Conservation (phyloP, 2,113 vertebrate genomes). For the Dermatemys mawii region DNA sequence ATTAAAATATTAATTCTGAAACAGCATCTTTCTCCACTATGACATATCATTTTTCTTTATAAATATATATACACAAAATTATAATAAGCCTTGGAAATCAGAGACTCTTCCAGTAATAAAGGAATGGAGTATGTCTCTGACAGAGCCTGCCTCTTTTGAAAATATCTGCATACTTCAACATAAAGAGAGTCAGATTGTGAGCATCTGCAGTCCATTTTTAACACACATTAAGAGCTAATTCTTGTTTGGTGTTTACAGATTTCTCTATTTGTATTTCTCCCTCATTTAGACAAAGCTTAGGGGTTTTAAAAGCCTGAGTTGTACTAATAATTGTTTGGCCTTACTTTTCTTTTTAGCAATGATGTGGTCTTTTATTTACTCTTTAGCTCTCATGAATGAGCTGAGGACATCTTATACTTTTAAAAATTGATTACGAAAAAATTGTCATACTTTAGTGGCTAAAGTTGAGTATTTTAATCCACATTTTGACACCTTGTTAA, state of each 20-base stretch:
- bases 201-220: constrained; percentile 16
- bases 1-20: constrained; percentile 3
- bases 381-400: not conserved
- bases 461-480: not conserved
- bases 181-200: not conserved
- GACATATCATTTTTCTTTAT: not conserved
- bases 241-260: not conserved
- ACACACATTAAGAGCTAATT: constrained; percentile 16
- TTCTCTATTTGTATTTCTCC: not conserved
- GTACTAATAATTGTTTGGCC: not conserved
- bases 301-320: not conserved
- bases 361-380: not conserved
- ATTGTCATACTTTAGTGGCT: not conserved
- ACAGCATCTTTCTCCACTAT: not conserved
- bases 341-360: not conserved
- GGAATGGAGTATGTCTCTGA: not conserved
- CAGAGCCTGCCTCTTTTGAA: not conserved
- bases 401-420: not conserved
- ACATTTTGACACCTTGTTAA: not conserved
- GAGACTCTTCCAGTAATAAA: not conserved
- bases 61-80: not conserved
- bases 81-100: not conserved
- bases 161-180: not conserved
- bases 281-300: not conserved
- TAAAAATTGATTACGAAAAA: not conserved